phyloP scores from a whole-genome alignment of 2,113 vertebrate species.

The Paracanthobrama guichenoti region DNA sequence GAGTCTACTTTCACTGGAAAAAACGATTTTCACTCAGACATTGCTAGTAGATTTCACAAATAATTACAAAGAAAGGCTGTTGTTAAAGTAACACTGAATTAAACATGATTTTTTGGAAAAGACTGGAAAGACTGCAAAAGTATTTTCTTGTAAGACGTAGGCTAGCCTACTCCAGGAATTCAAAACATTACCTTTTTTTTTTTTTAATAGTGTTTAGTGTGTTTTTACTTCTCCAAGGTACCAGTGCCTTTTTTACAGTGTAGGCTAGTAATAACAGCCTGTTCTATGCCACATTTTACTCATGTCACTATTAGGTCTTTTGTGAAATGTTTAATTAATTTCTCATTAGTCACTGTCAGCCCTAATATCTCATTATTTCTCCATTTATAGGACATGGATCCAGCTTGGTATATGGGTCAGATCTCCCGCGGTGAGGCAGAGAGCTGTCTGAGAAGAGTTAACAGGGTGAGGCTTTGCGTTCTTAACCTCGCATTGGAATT shows the following conservation, averaged over 20 bases:
- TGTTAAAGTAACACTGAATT: too few relatives aligned
- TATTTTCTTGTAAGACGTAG: not conserved
- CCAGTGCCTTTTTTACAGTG: too few relatives aligned
- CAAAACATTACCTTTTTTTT: not conserved
- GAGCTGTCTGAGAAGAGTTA: conserved; percentile 79
- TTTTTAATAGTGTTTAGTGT: not conserved
- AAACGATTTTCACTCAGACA: too few relatives aligned
- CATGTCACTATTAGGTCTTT: not conserved
- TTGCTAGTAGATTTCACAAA: too few relatives aligned
- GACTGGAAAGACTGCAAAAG: not conserved
- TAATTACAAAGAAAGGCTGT: too few relatives aligned
- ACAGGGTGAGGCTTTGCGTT: conserved; percentile 76
- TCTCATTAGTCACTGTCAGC: not conserved
- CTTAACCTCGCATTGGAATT: not conserved
- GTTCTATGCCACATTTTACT: not conserved
- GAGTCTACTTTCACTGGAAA: not conserved
- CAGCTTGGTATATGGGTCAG: conserved; percentile 84
- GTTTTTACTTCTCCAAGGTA: too few relatives aligned
- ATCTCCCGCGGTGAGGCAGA: conserved; percentile 86
- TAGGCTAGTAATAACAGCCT: not conserved
- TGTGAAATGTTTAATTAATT: not conserved
- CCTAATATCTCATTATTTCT: not conserved
- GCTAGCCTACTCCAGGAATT: not conserved
- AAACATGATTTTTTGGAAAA: not conserved
- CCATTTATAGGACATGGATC: conserved; percentile 68